Evolutionary conservation across 2,113 vertebrate species (phyloP), one percentile per base, ranked within the genome.

Genomic region (Picathartes gymnocephalus): DNA sequence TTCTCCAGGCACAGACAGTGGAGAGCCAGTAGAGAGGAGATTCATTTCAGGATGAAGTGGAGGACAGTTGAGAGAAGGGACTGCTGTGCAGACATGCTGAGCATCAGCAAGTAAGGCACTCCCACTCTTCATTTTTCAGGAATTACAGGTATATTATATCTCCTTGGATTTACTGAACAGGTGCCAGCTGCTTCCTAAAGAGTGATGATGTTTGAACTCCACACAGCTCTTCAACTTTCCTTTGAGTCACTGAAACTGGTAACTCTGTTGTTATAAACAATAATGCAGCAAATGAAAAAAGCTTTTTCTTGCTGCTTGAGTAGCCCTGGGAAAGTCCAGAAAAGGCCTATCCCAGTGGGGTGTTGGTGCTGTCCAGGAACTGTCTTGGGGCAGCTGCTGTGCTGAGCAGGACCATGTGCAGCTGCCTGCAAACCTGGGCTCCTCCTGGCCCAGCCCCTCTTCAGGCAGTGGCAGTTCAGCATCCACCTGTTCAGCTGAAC

Each of bases 401-500:
- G 64, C 64, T 39, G 23, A 61, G 35, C 58, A 42, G 22, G 37
- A 31, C 17, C 18, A 42, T 33, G 27, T 18, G 44, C 31, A 9
- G 12, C 35, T 57, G 3, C 58, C 64, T 45, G 30, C 35, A 28
- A 3, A n/a, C 48, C 25, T 9, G 53, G 15, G 33, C 17, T 1
- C 3, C 39, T 60, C 48, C 66, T 86, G 56, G 23, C 57, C 69
- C 45, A 19, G 15, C 19, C 20, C 28, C 54, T 54, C 37, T 47
- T 24, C 22, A 33, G 71, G n/a, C 20, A 88, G 44, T 8, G 50
- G 33, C 50, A 45, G 27, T 21, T 54, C 54, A 51, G 28, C 51
- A 50, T 8, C 4, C n/a, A 11, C 30, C 15, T 4, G 0, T 23
- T 45, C 1, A 48, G 22, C 37, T 48, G 23, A 39, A 24, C 5